Conservation (phyloP, 2,888 invertebrate genomes). For the Hirtodrosophila trivittata region DNA sequence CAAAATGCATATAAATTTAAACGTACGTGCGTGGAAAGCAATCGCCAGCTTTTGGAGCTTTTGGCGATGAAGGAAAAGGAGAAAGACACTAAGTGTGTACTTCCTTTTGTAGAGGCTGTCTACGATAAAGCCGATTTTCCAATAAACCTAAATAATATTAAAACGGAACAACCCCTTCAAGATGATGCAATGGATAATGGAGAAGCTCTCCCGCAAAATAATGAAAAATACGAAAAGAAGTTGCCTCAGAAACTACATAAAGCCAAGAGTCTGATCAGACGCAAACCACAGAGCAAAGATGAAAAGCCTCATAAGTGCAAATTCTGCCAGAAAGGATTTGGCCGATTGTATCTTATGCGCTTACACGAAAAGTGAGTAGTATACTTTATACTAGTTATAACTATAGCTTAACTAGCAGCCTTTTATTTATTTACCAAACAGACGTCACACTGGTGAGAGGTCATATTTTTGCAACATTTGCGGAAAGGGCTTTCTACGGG, state of each 20-base stretch:
- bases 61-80: slow-evolving; percentile 80
- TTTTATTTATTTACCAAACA: slow-evolving; percentile 12
- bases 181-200: slow-evolving; percentile 1
- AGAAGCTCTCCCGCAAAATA: background rate
- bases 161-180: slow-evolving; percentile 13
- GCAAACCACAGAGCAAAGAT: slow-evolving; percentile 85
- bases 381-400: background rate
- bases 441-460: slow-evolving; percentile 84
- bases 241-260: slow-evolving; percentile 59
- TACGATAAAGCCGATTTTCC: slow-evolving; percentile 13
- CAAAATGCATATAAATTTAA: slow-evolving; percentile 77
- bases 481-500: slow-evolving; percentile 83
- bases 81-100: slow-evolving; percentile 17
- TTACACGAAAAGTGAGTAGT: slow-evolving; percentile 85
- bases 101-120: slow-evolving; percentile 32
- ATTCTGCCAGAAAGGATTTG: slow-evolving; percentile 85
- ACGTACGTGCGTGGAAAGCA: slow-evolving; percentile 71
- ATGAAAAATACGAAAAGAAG: background rate
- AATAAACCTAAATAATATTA: slow-evolving; percentile 22
- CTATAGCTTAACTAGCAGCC: background rate
- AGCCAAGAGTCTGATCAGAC: slow-evolving; percentile 85
- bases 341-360: slow-evolving; percentile 85
- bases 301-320: slow-evolving; percentile 86
- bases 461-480: slow-evolving; percentile 84
- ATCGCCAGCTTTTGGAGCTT: slow-evolving; percentile 49